Conservation (phyloP, 2,113 vertebrate genomes). For the Gallinago undulata region DNA sequence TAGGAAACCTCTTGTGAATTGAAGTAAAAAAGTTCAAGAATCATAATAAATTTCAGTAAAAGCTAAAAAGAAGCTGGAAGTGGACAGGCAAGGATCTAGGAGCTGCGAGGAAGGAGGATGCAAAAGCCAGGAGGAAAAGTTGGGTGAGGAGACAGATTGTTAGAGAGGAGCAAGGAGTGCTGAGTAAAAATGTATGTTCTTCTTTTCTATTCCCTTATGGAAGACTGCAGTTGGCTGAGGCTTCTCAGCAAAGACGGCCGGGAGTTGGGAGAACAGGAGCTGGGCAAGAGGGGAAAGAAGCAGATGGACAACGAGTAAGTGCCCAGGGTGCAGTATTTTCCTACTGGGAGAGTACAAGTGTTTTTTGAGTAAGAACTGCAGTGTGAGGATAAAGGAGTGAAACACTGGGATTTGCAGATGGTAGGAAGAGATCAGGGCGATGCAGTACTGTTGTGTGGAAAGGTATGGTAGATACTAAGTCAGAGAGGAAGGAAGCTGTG, state of each 20-base stretch:
- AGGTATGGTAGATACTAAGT: accelerated
- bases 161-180: background rate
- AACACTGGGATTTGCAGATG: background rate
- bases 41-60: accelerated
- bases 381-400: background rate
- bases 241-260: background rate
- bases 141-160: background rate
- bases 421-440: background rate
- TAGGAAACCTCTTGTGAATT: background rate
- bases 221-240: background rate
- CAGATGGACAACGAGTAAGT: background rate
- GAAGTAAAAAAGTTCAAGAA: background rate
- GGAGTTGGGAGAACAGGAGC: background rate
- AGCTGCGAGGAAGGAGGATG: background rate
- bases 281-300: background rate
- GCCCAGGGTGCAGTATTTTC: background rate
- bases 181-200: background rate
- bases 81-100: background rate
- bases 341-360: background rate
- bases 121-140: background rate
- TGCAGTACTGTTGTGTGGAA: background rate
- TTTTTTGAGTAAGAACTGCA: background rate
- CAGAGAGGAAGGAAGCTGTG: background rate
- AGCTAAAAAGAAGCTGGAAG: background rate
- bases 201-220: accelerated